A percentile compares a stretch with the other conserved stretches of the same genome.
phyloP scores from a whole-genome alignment of 1,140 invertebrate species.

The Mylabris phalerata region DNA sequence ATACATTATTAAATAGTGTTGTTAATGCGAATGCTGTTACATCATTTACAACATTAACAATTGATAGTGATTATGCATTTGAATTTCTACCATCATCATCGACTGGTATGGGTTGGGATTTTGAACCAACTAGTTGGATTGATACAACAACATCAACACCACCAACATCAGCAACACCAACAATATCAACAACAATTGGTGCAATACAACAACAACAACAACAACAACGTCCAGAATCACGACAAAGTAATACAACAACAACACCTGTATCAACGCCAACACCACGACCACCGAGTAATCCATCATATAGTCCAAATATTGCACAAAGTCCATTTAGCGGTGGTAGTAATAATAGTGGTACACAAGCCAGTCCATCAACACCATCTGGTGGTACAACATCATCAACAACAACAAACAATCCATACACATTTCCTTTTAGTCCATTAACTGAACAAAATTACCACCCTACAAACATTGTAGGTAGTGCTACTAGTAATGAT shows the following conservation, averaged over 20 bases:
- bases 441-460: constrained; percentile 46
- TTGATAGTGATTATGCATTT: constrained; percentile 54
- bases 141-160: constrained; percentile 42
- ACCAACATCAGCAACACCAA: constrained; percentile 45
- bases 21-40: constrained; percentile 40
- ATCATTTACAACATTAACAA: constrained; percentile 39
- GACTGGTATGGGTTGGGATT: constrained; percentile 33
- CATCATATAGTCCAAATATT: constrained; percentile 44
- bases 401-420: constrained; percentile 27
- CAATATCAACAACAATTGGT: constrained; percentile 37
- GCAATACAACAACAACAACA: no score
- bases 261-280: constrained; percentile 45
- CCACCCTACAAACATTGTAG: constrained; percentile 26
- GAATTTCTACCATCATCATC: constrained; percentile 52
- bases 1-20: constrained; percentile 33
- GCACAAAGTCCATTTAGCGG: constrained; percentile 42
- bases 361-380: constrained; percentile 48
- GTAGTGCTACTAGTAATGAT: constrained; percentile 17
- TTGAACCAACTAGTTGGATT: constrained; percentile 40
- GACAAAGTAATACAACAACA: constrained; percentile 43
- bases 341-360: constrained; percentile 25
- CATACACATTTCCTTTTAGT: constrained; percentile 51
- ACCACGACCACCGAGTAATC: constrained; percentile 46
- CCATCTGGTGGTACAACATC: constrained; percentile 29
- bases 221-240: constrained; percentile 50